Percentiles rank a stretch among this genome's conserved stretches.
phyloP scores from a whole-genome alignment of 2,113 vertebrate genomes.

The Pygoscelis adeliae region DNA sequence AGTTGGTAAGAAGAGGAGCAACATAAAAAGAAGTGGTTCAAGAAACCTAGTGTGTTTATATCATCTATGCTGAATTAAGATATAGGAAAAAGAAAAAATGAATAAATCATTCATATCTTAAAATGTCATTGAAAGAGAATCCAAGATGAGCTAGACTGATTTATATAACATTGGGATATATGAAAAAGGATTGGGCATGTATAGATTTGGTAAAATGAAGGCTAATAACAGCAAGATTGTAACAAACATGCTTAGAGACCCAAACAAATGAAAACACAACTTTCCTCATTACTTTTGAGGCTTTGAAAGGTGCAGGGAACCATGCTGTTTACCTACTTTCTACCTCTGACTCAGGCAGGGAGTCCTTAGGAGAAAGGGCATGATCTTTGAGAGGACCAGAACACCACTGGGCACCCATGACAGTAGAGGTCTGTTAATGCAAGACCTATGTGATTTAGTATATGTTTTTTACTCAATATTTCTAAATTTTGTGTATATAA shows the following conservation, averaged over 20 bases:
- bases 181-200: neutral
- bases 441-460: neutral
- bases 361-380: neutral
- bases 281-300: neutral
- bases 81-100: neutral
- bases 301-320: neutral
- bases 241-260: neutral
- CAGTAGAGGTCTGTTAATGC: neutral
- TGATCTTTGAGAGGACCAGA: neutral
- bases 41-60: neutral
- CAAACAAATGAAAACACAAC: neutral
- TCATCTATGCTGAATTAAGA: neutral
- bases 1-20: neutral
- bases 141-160: neutral
- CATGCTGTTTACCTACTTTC: neutral
- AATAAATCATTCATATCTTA: neutral
- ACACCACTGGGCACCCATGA: neutral
- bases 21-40: neutral
- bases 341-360: neutral
- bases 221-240: neutral
- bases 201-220: neutral
- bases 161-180: neutral
- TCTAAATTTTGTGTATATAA: neutral
- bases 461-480: neutral
- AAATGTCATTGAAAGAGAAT: neutral